phyloP scores from a whole-genome alignment of 1,140 invertebrate genomes.

The Danaus melanippus region DNA sequence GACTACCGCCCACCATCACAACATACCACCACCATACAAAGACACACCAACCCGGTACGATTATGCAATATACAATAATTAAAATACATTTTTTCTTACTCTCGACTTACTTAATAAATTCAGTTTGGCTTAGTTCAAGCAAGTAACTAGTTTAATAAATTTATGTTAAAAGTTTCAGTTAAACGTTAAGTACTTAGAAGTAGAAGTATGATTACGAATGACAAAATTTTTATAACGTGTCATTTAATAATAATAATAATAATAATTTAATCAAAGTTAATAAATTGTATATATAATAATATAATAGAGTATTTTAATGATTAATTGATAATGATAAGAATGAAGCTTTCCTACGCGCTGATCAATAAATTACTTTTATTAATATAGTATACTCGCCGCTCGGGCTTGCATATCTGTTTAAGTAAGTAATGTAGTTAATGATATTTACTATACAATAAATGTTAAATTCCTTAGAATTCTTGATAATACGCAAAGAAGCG shows the following conservation, averaged over 20 bases:
- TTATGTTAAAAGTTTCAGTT: conserved; percentile 70
- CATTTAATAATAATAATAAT: conserved; percentile 70
- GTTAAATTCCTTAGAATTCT: conserved; percentile 69
- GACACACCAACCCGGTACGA: conserved; percentile 39
- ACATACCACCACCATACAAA: conserved; percentile 14
- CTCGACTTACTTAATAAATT: conserved; percentile 73
- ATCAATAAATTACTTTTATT: conserved; percentile 73
- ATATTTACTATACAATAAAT: conserved; percentile 66
- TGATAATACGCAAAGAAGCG: conserved; percentile 60
- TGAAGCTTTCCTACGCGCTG: conserved; percentile 73
- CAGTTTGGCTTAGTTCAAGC: conserved; percentile 71
- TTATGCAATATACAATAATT: conserved; percentile 67
- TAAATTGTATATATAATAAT: conserved; percentile 73
- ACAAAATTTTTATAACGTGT: conserved; percentile 71
- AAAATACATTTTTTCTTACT: conserved; percentile 72
- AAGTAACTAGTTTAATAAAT: conserved; percentile 72
- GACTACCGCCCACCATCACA: too few relatives aligned
- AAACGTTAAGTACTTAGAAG: conserved; percentile 69
- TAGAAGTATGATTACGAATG: conserved; percentile 72
- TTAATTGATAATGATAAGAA: conserved; percentile 74
- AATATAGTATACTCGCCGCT: conserved; percentile 71
- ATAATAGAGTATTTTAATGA: conserved; percentile 74
- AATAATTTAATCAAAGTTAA: conserved; percentile 73
- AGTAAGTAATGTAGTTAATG: conserved; percentile 64
- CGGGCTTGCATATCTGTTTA: conserved; percentile 64